Conservation (phyloP, 2,888 invertebrate genomes). For the Teleogryllus oceanicus region DNA sequence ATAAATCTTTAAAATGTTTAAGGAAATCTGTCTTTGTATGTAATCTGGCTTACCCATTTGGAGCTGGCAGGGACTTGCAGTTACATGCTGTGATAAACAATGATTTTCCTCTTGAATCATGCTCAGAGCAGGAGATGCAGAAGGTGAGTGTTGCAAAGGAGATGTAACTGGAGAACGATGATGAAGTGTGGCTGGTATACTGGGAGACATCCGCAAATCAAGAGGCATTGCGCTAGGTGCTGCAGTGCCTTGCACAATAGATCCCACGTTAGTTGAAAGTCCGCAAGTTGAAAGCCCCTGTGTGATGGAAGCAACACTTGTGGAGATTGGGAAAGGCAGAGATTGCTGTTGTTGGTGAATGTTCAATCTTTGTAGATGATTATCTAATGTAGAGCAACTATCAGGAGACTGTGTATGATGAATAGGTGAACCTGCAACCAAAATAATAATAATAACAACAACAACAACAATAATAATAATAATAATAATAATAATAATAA, state of each 20-base stretch:
- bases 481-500: background rate
- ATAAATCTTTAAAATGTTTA: too few species aligned
- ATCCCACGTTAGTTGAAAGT: conserved; percentile 64
- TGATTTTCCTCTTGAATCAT: conserved; percentile 73
- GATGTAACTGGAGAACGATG: conserved; percentile 49
- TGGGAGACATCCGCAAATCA: conserved; percentile 41
- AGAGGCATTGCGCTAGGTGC: conserved; percentile 42
- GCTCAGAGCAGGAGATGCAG: conserved; percentile 59
- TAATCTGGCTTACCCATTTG: background rate
- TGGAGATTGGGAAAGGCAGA: conserved; percentile 33
- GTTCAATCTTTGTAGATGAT: conserved; percentile 49
- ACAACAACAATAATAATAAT: background rate
- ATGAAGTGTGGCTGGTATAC: conserved; percentile 40
- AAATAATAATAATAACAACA: background rate
- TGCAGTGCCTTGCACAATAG: conserved; percentile 72
- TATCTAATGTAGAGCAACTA: conserved; percentile 46
- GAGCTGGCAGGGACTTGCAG: background rate
- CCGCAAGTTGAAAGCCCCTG: conserved; percentile 62
- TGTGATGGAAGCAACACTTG: conserved; percentile 55
- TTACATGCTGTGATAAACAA: background rate
- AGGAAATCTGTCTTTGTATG: background rate
- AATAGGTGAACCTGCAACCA: conserved; percentile 58
- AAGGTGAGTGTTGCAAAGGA: conserved; percentile 50
- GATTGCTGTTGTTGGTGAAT: conserved; percentile 42
- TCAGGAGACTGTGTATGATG: conserved; percentile 47